Percentiles rank a stretch among this genome's conserved stretches.
These are phyloP conservation scores for Sebastes elongatus DNA, from an alignment of 2,797 vertebrate genomes.

Conservation along the genomic window DNA sequence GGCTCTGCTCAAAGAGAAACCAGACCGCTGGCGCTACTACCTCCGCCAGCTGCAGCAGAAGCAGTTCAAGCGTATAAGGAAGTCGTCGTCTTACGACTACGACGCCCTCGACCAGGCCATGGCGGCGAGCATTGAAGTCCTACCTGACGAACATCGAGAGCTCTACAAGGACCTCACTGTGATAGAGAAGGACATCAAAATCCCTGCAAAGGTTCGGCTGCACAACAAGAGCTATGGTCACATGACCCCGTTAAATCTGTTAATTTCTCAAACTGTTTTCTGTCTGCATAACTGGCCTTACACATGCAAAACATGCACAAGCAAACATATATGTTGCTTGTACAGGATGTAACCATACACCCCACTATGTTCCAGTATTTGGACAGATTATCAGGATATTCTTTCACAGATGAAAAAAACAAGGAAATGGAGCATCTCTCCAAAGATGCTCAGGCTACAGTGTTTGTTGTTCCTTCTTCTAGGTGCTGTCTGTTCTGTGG, in stretches of 20 bases:
- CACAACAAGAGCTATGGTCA: background rate
- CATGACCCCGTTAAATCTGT: background rate
- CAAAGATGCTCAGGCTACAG: background rate
- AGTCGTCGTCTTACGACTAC: slow-evolving; percentile 96
- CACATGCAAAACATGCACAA: background rate
- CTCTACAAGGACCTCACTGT: slow-evolving; percentile 94
- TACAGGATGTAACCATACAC: background rate
- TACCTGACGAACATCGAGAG: slow-evolving; percentile 84
- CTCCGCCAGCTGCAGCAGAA: slow-evolving; percentile 91
- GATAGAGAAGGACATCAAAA: slow-evolving; percentile 92
- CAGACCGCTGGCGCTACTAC: slow-evolving; percentile 94
- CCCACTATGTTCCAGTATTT: background rate
- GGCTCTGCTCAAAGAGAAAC: slow-evolving; percentile 92
- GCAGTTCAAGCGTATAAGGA: slow-evolving; percentile 94
- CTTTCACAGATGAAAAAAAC: background rate
- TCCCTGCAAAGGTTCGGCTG: slow-evolving; percentile 90
- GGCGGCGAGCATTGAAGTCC: slow-evolving; percentile 94
- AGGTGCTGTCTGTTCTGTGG: slow-evolving; percentile 96
- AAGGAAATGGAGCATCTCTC: background rate
- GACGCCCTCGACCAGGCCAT: slow-evolving; percentile 98
- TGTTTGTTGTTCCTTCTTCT: background rate
- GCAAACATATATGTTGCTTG: background rate
- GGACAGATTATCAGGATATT: background rate
- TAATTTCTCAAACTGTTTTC: background rate
- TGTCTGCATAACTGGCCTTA: background rate